Conservation (phyloP, 2,888 invertebrate species). For the Selenia dentaria region DNA sequence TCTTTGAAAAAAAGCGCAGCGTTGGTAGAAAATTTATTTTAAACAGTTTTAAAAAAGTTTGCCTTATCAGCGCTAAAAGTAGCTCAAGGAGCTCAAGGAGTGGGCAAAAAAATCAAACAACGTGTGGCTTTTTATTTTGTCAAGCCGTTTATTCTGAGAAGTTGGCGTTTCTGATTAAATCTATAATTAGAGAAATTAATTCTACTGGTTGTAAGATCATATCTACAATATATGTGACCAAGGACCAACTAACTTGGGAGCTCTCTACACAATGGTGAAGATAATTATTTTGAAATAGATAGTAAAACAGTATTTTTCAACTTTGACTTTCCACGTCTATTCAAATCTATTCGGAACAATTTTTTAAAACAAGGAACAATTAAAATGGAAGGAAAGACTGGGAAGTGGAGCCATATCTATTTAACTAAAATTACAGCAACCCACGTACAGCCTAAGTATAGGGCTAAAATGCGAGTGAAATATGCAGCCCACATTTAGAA, state of each 20-base stretch:
- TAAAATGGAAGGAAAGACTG: conserved; percentile 14
- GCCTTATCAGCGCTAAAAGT: too few relatives aligned
- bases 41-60: too few relatives aligned
- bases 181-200: conserved; percentile 20
- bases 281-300: too few relatives aligned
- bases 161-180: conserved; percentile 10
- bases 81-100: too few relatives aligned
- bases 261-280: neutral
- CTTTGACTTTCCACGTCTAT: too few relatives aligned
- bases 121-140: neutral
- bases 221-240: conserved; percentile 29
- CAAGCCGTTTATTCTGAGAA: conserved; percentile 22
- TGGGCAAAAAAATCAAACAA: neutral
- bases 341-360: neutral
- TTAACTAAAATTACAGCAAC: conserved; percentile 21
- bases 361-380: conserved; percentile 5
- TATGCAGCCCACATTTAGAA: conserved; percentile 1
- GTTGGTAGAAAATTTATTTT: too few relatives aligned
- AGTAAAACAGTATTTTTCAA: too few relatives aligned
- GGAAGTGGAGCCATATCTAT: conserved; percentile 24
- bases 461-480: conserved; percentile 1
- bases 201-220: conserved; percentile 16
- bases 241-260: conserved; percentile 27
- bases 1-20: too few relatives aligned
- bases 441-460: conserved; percentile 10